phyloP scores from a whole-genome alignment of 2,888 invertebrate species.

The Ormyrus thymus region DNA sequence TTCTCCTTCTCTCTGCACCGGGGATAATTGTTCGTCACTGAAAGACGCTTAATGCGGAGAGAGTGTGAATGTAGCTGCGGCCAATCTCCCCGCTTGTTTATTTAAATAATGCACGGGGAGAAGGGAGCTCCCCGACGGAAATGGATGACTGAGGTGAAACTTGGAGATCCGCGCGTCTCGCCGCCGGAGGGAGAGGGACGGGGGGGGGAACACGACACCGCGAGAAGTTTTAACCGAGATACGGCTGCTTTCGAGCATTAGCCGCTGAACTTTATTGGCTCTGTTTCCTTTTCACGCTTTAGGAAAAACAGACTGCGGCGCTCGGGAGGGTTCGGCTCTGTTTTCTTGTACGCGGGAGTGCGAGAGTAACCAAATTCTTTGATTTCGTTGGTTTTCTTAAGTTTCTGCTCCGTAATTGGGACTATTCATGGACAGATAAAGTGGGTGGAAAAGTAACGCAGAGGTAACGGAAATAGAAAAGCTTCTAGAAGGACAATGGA shows the following conservation, averaged over 20 bases:
- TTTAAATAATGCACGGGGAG: conserved; percentile 72
- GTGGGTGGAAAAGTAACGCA: conserved; percentile 26
- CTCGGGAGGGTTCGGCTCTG: not conserved
- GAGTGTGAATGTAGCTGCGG: conserved; percentile 47
- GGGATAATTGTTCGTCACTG: conserved; percentile 74
- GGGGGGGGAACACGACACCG: conserved; percentile 40
- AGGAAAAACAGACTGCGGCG: conserved; percentile 21
- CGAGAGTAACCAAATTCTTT: conserved; percentile 4
- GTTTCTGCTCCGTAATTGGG: conserved; percentile 23
- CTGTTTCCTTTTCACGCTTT: conserved; percentile 1
- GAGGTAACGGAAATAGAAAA: conserved; percentile 44
- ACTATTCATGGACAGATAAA: conserved; percentile 13
- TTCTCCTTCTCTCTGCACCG: conserved; percentile 54
- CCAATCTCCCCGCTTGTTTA: conserved; percentile 69
- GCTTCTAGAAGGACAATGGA: not conserved
- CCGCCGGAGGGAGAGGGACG: not conserved
- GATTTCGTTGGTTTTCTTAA: not conserved
- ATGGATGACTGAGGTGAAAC: conserved; percentile 71
- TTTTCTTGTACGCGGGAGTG: not conserved
- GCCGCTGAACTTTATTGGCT: conserved; percentile 4
- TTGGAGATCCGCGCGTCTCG: conserved; percentile 65
- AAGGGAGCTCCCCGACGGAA: conserved; percentile 58
- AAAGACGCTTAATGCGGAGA: conserved; percentile 52
- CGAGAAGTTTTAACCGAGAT: not conserved
- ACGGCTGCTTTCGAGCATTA: conserved; percentile 6